A percentile compares a stretch with the other conserved stretches of the same genome.
Conservation (phyloP, 2,113 vertebrate species). For the Condylura cristata region DNA sequence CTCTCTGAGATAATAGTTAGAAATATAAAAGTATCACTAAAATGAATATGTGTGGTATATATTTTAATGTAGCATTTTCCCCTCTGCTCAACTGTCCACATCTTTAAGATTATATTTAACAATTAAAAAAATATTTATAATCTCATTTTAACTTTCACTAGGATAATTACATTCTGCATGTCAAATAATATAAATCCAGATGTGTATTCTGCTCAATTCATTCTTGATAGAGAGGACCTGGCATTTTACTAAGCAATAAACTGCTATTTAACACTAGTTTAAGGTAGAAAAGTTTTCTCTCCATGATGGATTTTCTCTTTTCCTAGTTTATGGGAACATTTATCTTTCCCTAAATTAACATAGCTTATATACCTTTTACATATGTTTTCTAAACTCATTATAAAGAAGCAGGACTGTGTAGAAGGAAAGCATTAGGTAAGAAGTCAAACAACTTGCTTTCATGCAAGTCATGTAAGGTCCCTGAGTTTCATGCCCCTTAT, state of each 20-base stretch:
- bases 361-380: background rate
- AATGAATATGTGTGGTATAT: background rate
- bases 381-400: background rate
- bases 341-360: background rate
- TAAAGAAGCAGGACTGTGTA: background rate
- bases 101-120: background rate
- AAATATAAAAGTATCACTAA: background rate
- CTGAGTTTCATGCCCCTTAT: background rate
- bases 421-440: background rate
- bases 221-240: background rate
- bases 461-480: background rate
- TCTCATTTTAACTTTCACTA: background rate
- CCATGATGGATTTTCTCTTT: background rate
- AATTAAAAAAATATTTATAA: background rate
- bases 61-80: slow-evolving; percentile 31
- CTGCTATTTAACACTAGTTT: background rate
- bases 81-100: background rate
- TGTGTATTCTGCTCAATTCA: background rate
- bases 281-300: background rate
- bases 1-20: background rate
- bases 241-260: background rate
- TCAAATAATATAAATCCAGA: background rate
- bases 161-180: slow-evolving; percentile 5
- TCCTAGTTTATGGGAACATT: background rate
- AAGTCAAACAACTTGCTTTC: background rate